Conservation (phyloP, 2,888 invertebrate species). For the Idaea straminata region DNA sequence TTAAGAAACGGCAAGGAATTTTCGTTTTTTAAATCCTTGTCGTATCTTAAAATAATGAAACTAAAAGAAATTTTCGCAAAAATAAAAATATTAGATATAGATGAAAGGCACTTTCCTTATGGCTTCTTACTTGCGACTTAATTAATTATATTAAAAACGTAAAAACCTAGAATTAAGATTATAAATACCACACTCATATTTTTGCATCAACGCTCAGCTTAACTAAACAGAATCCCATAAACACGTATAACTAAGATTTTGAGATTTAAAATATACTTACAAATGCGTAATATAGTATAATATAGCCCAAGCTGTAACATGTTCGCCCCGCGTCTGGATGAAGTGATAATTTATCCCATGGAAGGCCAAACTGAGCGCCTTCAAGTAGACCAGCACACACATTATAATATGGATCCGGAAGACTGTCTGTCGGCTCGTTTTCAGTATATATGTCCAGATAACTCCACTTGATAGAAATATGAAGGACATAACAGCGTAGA, state of each 20-base stretch:
- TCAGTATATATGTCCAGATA: constrained; percentile 94
- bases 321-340: constrained; percentile 94
- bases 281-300: constrained; percentile 98
- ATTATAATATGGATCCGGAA: constrained; percentile 98
- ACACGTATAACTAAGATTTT: not conserved
- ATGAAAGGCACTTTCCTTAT: no score
- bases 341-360: constrained; percentile 97
- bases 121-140: no score
- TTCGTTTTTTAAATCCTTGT: no score
- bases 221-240: not conserved
- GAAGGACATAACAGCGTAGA: constrained; percentile 95
- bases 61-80: no score
- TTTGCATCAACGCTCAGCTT: no score
- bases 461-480: constrained; percentile 93
- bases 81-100: no score
- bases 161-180: no score
- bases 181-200: no score
- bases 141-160: no score
- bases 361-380: constrained; percentile 94
- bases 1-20: no score
- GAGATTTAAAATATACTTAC: constrained; percentile 75
- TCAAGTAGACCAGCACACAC: constrained; percentile 95
- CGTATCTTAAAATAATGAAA: no score
- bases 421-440: constrained; percentile 90
- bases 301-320: constrained; percentile 98